These are phyloP conservation scores for Furnarius figulus DNA, from an alignment of 2,113 vertebrate genomes.

Conservation along the genomic window DNA sequence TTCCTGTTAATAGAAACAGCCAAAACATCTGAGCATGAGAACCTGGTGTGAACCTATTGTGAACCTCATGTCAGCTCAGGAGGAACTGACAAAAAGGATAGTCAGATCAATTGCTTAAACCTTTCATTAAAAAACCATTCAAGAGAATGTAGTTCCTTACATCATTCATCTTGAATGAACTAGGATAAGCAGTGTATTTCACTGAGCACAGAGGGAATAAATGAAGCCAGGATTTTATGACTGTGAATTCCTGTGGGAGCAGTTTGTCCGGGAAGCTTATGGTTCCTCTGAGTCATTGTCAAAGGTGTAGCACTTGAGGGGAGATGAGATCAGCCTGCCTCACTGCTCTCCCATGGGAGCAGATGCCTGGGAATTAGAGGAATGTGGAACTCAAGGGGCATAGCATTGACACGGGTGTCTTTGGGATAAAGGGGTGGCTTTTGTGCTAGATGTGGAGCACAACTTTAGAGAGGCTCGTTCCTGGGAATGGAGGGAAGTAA, in stretches of 20 bases:
- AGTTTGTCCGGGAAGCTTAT: conserved; percentile 1
- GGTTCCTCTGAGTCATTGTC: background rate
- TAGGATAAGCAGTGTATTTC: background rate
- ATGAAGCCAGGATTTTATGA: background rate
- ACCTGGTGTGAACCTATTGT: background rate
- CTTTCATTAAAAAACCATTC: conserved; percentile 1
- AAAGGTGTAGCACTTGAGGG: background rate
- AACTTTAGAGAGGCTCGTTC: background rate
- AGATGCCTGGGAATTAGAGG: background rate
- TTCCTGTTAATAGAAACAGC: background rate
- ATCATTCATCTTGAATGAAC: background rate
- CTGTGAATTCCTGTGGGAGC: background rate
- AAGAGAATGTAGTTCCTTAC: background rate
- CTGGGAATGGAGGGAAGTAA: background rate
- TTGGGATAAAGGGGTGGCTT: background rate
- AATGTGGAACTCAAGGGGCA: background rate
- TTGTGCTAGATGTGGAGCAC: background rate
- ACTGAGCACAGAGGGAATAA: background rate
- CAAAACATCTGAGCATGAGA: background rate
- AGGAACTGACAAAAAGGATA: conserved; percentile 2
- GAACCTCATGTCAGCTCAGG: background rate
- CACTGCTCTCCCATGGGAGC: background rate
- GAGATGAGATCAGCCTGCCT: conserved; percentile 7
- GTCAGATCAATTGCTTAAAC: conserved; percentile 7
- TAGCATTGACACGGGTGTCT: background rate